Percentiles rank a stretch among this genome's conserved stretches.
These are phyloP conservation scores for Ormyrus labotus DNA, from an alignment of 2,888 invertebrate genomes.

Conservation along the genomic window DNA sequence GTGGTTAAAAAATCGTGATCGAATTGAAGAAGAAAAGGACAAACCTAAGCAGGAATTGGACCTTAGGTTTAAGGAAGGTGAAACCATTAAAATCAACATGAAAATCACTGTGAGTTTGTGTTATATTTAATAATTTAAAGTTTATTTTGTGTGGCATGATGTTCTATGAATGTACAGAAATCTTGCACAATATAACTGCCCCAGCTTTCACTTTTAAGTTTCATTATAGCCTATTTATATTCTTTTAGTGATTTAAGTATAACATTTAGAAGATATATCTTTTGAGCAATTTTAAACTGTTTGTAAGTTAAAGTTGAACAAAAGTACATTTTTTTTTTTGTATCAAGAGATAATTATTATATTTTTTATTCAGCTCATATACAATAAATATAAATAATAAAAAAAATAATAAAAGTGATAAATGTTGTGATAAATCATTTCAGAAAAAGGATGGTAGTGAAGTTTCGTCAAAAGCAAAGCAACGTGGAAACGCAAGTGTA, in stretches of 20 bases:
- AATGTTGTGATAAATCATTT: slow-evolving; percentile 55
- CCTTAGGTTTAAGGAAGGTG: slow-evolving; percentile 98
- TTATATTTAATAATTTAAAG: background rate
- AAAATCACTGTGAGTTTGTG: slow-evolving; percentile 87
- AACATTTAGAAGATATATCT: too few species aligned
- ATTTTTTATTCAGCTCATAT: too few species aligned
- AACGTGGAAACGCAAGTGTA: slow-evolving; percentile 78
- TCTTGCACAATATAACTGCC: background rate
- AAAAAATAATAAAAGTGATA: background rate
- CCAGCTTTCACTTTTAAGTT: slow-evolving; percentile 33
- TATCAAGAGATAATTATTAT: too few species aligned
- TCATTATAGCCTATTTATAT: background rate
- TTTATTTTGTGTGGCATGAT: background rate
- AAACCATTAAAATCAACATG: slow-evolving; percentile 99
- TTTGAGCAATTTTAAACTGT: too few species aligned
- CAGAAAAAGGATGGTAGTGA: slow-evolving; percentile 94
- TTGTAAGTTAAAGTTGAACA: too few species aligned
- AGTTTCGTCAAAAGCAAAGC: slow-evolving; percentile 81
- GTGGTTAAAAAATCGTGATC: slow-evolving; percentile 89
- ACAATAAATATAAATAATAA: too few species aligned
- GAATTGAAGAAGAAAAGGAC: slow-evolving; percentile 87
- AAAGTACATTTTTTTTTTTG: too few species aligned
- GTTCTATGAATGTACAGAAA: background rate
- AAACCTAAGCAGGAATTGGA: slow-evolving; percentile 90
- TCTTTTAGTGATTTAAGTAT: too few species aligned